Percentiles rank a stretch among this genome's conserved stretches.
Evolutionary conservation across 2,113 vertebrate species (phyloP).

Genomic region (Hassar affinis): DNA sequence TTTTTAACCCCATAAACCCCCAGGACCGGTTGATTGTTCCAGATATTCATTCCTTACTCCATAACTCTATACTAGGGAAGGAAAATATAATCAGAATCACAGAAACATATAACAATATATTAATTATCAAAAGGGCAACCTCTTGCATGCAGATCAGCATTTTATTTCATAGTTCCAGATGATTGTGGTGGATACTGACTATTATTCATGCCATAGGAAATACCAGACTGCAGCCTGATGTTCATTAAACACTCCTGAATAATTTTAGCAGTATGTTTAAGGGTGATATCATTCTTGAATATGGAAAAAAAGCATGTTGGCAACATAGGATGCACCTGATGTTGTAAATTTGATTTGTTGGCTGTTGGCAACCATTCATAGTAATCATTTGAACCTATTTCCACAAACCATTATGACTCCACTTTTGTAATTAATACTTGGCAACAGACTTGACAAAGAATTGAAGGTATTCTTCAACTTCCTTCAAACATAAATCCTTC

Average conservation of each 20-base stretch:
- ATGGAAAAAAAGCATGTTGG: neutral
- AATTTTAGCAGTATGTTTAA: neutral
- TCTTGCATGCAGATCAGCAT: neutral
- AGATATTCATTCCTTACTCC: neutral
- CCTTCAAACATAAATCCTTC: neutral
- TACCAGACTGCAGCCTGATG: neutral
- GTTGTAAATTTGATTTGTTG: neutral
- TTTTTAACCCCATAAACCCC: neutral
- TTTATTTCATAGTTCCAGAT: neutral
- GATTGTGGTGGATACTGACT: neutral
- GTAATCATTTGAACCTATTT: neutral
- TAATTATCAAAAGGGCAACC: neutral
- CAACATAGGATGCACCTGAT: neutral
- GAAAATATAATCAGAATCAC: neutral
- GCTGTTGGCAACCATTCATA: neutral
- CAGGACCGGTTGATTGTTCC: neutral
- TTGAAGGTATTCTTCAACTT: neutral
- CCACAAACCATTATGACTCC: neutral
- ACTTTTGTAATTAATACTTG: neutral
- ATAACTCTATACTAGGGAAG: neutral
- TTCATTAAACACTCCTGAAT: neutral
- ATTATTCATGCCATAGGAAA: neutral
- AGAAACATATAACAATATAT: neutral
- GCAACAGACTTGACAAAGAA: neutral
- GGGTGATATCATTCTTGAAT: neutral